phyloP scores from a whole-genome alignment of 2,888 invertebrate genomes.

The Stramonita haemastoma region DNA sequence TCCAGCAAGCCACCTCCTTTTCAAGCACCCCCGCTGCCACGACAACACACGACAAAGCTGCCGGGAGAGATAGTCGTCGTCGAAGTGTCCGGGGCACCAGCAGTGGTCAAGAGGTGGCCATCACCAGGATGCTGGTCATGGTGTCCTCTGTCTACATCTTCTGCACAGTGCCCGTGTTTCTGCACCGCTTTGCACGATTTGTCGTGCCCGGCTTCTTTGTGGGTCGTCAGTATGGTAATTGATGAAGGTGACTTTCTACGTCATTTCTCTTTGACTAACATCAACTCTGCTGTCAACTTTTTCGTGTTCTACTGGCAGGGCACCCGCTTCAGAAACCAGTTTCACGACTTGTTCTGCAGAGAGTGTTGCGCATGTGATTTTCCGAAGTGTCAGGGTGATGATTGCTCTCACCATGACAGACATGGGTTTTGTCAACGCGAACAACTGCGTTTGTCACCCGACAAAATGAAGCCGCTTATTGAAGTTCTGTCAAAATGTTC shows the following conservation, averaged over 20 bases:
- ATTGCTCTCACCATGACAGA: not conserved
- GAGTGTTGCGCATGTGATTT: too few species aligned
- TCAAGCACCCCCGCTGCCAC: not conserved
- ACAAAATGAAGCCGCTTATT: too few species aligned
- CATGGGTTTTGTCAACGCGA: not conserved
- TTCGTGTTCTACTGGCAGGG: constrained; percentile 22
- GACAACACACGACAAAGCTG: not conserved
- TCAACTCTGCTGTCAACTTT: constrained; percentile 3
- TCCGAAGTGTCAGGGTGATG: too few species aligned
- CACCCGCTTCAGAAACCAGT: not conserved
- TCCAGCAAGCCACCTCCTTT: not conserved
- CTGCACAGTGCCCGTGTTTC: constrained; percentile 1
- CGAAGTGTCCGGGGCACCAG: not conserved
- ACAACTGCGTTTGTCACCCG: too few species aligned
- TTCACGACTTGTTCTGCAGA: not conserved
- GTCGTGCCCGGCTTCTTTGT: not conserved
- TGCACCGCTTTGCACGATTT: not conserved
- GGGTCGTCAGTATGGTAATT: not conserved
- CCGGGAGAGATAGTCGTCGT: not conserved
- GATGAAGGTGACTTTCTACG: constrained; percentile 3
- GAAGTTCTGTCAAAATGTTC: too few species aligned
- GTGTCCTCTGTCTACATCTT: not conserved
- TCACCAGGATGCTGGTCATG: constrained; percentile 22
- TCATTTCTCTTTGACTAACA: not conserved
- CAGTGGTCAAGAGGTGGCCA: not conserved